phyloP scores from a whole-genome alignment of 2,888 invertebrate species.

The Pandemis corylana region DNA sequence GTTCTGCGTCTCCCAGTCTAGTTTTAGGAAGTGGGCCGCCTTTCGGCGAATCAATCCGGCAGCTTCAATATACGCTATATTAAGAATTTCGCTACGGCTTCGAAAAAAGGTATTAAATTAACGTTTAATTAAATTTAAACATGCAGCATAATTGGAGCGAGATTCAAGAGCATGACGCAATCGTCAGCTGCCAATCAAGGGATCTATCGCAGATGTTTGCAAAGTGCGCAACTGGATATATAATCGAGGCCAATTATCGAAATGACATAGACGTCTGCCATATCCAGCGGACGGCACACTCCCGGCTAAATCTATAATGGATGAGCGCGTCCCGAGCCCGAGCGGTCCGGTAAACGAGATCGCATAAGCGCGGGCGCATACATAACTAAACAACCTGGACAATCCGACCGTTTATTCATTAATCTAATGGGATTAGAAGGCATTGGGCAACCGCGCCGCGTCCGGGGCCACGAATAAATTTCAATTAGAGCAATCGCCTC shows the following conservation, averaged over 20 bases:
- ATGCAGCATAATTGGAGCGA: constrained; percentile 70
- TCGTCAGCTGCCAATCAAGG: constrained; percentile 70
- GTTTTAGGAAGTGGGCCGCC: constrained; percentile 83
- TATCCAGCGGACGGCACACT: constrained; percentile 69
- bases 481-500: constrained; percentile 79
- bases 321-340: constrained; percentile 78
- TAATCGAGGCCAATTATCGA: constrained; percentile 78
- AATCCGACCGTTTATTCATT: constrained; percentile 69
- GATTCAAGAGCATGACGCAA: constrained; percentile 69
- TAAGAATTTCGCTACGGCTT: constrained; percentile 21
- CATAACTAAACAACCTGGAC: constrained; percentile 64
- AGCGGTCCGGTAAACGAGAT: constrained; percentile 80
- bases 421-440: constrained; percentile 57
- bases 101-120: constrained; percentile 10
- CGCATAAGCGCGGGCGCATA: constrained; percentile 74
- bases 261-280: constrained; percentile 75
- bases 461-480: constrained; percentile 68
- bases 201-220: constrained; percentile 75
- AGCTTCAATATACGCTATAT: constrained; percentile 29
- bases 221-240: constrained; percentile 69
- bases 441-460: constrained; percentile 65
- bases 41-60: constrained; percentile 66
- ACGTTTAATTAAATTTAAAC: constrained; percentile 54
- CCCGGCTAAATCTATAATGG: constrained; percentile 81
- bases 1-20: constrained; percentile 79